Conservation (phyloP, 2,888 invertebrate genomes). For the Diplazon laetatorius region DNA sequence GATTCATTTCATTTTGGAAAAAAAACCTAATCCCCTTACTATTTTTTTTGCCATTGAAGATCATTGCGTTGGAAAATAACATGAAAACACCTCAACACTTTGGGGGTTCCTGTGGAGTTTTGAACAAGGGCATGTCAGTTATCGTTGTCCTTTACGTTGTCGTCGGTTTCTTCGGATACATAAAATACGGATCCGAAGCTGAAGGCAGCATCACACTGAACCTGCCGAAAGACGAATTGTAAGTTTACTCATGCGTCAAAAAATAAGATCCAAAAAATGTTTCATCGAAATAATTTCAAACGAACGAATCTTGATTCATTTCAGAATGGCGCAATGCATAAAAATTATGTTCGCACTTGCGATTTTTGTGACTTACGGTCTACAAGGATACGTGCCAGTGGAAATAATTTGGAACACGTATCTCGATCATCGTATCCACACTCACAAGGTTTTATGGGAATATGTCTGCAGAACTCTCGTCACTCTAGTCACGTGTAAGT, state of each 20-base stretch:
- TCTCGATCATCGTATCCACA: conserved; percentile 73
- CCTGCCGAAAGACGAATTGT: conserved; percentile 86
- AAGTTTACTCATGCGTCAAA: conserved; percentile 76
- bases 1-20: neutral
- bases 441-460: conserved; percentile 82
- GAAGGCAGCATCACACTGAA: conserved; percentile 92
- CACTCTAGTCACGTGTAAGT: conserved; percentile 87
- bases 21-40: neutral
- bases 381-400: conserved; percentile 95
- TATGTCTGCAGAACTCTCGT: conserved; percentile 84
- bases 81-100: conserved; percentile 93
- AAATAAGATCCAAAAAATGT: conserved; percentile 1
- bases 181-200: conserved; percentile 89
- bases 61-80: conserved; percentile 94
- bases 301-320: too few relatives aligned
- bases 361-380: conserved; percentile 92
- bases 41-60: conserved; percentile 84
- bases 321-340: conserved; percentile 87
- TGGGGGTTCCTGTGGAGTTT: conserved; percentile 89
- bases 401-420: conserved; percentile 88
- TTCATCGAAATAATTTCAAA: conserved; percentile 61
- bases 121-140: conserved; percentile 91
- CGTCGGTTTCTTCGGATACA: conserved; percentile 93
- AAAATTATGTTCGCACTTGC: conserved; percentile 87
- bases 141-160: conserved; percentile 90